Evolutionary conservation across 2,888 invertebrate species (phyloP).

Genomic region (Lissonota sp.): DNA sequence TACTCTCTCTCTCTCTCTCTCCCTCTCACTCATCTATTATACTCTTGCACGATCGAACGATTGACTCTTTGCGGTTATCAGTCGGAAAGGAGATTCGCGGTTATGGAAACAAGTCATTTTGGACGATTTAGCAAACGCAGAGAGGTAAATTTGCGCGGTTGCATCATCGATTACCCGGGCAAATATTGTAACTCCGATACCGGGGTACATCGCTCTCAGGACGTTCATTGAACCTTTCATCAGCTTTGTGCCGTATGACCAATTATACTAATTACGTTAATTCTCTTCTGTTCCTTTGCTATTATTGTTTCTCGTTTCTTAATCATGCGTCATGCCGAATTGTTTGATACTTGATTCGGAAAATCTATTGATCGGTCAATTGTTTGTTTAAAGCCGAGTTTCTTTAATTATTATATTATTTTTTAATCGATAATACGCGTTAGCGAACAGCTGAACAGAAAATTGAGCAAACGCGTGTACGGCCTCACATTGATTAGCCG

Average conservation of each 20-base stretch:
- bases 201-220: background rate
- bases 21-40: background rate
- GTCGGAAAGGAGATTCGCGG: slow-evolving; percentile 12
- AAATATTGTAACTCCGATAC: slow-evolving; percentile 13
- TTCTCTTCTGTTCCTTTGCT: background rate
- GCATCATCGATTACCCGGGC: background rate
- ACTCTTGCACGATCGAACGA: background rate
- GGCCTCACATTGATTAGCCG: background rate
- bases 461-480: no score
- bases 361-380: no score
- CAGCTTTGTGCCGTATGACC: background rate
- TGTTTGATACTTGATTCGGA: no score
- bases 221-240: background rate
- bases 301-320: background rate
- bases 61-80: slow-evolving; percentile 13
- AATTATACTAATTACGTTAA: background rate
- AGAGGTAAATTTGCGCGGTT: background rate
- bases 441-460: no score
- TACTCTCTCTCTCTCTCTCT: background rate
- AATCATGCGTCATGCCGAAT: no score
- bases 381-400: no score
- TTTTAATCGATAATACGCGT: no score
- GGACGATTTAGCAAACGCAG: background rate
- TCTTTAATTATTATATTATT: no score
- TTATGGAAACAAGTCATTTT: slow-evolving; percentile 23